Evolutionary conservation across 1,140 invertebrate species (phyloP), one percentile per base, ranked within the genome.

Genomic region (Wasmannia auropunctata): DNA sequence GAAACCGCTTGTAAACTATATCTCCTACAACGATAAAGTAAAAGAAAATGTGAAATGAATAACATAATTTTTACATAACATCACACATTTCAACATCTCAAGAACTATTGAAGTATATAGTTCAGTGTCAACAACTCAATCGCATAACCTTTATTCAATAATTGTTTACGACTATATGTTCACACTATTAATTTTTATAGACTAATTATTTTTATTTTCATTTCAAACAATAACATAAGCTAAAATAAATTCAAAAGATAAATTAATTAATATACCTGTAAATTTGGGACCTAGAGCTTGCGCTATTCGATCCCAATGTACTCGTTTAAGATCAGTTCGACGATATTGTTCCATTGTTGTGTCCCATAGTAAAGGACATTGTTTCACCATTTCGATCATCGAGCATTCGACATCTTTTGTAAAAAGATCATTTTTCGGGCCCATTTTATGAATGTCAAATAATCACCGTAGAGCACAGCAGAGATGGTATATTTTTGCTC

Each of bases 201-300:
- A 19, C 16, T 34, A 62, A 62, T 6, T 60, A 31, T 34, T 62
- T 14, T 1, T 62, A 62, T 62, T 62, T 28, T 58, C 3, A 58
- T 62, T 34, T 34, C 5, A 62, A 62, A 8, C 28, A 62, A 31
- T 62, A 62, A 34, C 4, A 14, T 28, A 28, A n/a, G n/a, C n/a
- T n/a, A n/a, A n/a, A n/a, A 28, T 62, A 19, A 34, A 62, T 1
- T 62, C 11, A 62, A 19, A 19, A 62, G 25, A 62, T 62, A 2
- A 62, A 62, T 34, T 62, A 34, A 62, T 34, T 58, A 58, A 58
- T n/a, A 46, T 46, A 60, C 16, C 63, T 65, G 62, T 65, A 65
- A 65, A 40, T 40, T 65, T 65, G 1, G n/a, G 1, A 65, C 63
- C n/a, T 65, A 65, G n/a, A 40, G 34, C 34, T 65, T 65, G 8